Percentiles rank a stretch among this genome's conserved stretches.
Evolutionary conservation across 2,113 vertebrate genomes (phyloP).

Genomic region (Mus musculus): GRCm39 chr2:51060501-51061000

Average conservation of each 20-base stretch:
- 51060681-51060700: neutral
- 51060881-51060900: neutral
- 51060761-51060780: neutral
- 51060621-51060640: neutral
- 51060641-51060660: neutral
- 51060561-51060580: neutral
- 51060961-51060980: neutral
- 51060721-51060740: neutral
- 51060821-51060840: conserved; percentile 41
- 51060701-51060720: neutral
- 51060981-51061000: neutral
- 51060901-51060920: neutral
- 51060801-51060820: neutral
- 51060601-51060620: neutral
- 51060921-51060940: neutral
- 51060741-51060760: neutral
- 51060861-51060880: neutral
- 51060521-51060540: neutral
- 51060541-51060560: neutral
- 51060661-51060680: conserved; percentile 37
- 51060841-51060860: neutral
- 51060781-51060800: neutral
- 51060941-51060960: neutral
- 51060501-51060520: conserved; percentile 15
- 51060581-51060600: neutral